phyloP scores from a whole-genome alignment of 2,797 vertebrate genomes.

The Xerus rutilus region DNA sequence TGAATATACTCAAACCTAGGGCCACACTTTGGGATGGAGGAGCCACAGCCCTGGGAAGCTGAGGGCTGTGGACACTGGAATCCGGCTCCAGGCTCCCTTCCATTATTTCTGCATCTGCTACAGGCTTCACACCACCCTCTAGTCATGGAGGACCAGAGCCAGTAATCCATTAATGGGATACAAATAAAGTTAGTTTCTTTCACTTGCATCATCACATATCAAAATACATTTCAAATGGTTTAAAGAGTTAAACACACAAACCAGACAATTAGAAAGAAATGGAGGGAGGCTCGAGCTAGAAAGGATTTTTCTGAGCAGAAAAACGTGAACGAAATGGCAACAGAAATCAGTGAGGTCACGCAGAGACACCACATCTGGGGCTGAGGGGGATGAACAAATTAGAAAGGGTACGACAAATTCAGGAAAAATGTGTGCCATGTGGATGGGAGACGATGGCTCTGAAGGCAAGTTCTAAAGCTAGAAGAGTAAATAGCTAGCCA shows the following conservation, averaged over 20 bases:
- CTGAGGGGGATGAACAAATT: background rate
- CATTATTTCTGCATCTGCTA: background rate
- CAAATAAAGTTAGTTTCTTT: background rate
- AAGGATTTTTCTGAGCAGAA: background rate
- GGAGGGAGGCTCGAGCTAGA: background rate
- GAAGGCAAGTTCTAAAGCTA: background rate
- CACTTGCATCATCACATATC: background rate
- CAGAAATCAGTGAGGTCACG: background rate
- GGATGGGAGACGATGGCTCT: background rate
- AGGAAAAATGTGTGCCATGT: background rate
- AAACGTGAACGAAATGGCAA: background rate
- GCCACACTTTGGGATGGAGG: background rate
- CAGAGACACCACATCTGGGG: no score
- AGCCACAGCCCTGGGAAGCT: background rate
- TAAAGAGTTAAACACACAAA: background rate
- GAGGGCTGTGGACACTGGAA: no score
- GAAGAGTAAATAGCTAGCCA: background rate
- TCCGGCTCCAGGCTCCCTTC: background rate
- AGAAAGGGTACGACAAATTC: background rate
- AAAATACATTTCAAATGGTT: background rate
- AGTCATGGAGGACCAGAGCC: background rate
- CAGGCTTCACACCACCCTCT: background rate
- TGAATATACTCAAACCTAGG: no score
- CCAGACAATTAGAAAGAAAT: background rate
- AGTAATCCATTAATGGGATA: background rate